phyloP scores from a whole-genome alignment of 2,113 vertebrate species.

The Hemiprocne comata region DNA sequence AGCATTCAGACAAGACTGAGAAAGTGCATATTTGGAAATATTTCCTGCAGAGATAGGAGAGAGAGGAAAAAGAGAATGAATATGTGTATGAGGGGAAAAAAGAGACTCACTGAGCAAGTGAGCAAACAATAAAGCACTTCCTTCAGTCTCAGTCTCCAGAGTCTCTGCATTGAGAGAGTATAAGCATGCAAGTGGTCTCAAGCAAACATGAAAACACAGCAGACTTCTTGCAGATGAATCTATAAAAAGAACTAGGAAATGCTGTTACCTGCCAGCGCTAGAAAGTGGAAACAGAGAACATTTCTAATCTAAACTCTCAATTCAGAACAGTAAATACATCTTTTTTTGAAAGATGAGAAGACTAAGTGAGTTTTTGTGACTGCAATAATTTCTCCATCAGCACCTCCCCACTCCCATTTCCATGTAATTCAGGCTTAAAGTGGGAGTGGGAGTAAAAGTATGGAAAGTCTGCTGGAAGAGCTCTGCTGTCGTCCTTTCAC shows the following conservation, averaged over 20 bases:
- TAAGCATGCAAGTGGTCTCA: not conserved
- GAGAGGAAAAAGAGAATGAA: not conserved
- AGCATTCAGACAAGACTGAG: slow-evolving; percentile 30
- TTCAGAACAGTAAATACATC: not conserved
- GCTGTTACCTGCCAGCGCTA: not conserved
- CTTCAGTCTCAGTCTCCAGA: slow-evolving; percentile 1
- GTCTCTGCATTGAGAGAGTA: not conserved
- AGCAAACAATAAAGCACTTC: slow-evolving; percentile 8
- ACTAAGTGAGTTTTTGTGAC: not conserved
- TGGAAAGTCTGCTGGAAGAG: not conserved
- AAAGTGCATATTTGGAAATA: slow-evolving; percentile 61
- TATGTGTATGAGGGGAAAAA: not conserved
- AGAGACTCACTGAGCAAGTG: not conserved
- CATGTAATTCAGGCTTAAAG: not conserved
- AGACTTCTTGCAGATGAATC: not conserved
- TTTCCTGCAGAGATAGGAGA: not conserved
- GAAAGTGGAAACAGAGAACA: not conserved
- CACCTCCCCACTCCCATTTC: not conserved
- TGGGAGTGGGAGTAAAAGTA: not conserved
- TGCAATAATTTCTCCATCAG: not conserved
- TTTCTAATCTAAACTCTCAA: not conserved
- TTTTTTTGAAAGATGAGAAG: not conserved
- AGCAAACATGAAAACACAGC: not conserved
- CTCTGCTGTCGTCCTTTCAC: not conserved
- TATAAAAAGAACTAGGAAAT: not conserved